Percentiles rank a stretch among this genome's conserved stretches.
Evolutionary conservation across 2,888 invertebrate species (phyloP).

Genomic region (Drosophila paramelanica): DNA sequence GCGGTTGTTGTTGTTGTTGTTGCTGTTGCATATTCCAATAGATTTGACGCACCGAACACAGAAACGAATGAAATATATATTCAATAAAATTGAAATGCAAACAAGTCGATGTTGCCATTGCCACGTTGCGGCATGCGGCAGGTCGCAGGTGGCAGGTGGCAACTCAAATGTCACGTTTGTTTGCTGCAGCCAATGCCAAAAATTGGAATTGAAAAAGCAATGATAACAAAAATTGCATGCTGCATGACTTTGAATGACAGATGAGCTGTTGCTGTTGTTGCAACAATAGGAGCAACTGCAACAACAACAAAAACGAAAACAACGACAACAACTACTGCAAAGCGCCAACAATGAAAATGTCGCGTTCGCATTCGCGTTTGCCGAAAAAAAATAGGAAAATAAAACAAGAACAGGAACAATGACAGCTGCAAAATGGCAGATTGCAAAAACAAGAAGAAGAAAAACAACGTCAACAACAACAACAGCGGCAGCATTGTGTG

Average conservation of each 20-base stretch:
- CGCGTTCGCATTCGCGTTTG: constrained; percentile 63
- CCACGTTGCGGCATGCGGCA: constrained; percentile 7
- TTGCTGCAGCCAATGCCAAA: constrained; percentile 46
- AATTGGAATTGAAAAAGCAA: constrained; percentile 75
- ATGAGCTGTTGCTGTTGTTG: constrained; percentile 61
- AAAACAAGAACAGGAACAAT: constrained; percentile 40
- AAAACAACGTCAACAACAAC: constrained; percentile 33
- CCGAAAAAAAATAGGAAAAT: constrained; percentile 31
- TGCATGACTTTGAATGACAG: constrained; percentile 77
- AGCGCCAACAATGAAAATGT: constrained; percentile 75
- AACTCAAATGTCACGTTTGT: constrained; percentile 35
- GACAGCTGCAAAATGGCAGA: constrained; percentile 72
- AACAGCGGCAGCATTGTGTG: constrained; percentile 40
- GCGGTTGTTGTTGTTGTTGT: constrained; percentile 16
- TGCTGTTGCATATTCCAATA: constrained; percentile 57
- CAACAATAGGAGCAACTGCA: constrained; percentile 26
- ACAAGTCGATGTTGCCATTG: constrained; percentile 51
- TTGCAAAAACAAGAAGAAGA: constrained; percentile 45
- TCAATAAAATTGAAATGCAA: constrained; percentile 78
- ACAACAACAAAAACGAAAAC: constrained; percentile 31
- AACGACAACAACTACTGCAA: constrained; percentile 39
- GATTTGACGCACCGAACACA: constrained; percentile 56
- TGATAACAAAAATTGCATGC: constrained; percentile 72
- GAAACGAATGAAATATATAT: constrained; percentile 70
- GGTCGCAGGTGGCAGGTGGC: constrained; percentile 11